A percentile compares a stretch with the other conserved stretches of the same genome.
These are phyloP conservation scores for Bagarius yarrelli DNA, from an alignment of 2,113 vertebrate species.

Conservation along the genomic window DNA sequence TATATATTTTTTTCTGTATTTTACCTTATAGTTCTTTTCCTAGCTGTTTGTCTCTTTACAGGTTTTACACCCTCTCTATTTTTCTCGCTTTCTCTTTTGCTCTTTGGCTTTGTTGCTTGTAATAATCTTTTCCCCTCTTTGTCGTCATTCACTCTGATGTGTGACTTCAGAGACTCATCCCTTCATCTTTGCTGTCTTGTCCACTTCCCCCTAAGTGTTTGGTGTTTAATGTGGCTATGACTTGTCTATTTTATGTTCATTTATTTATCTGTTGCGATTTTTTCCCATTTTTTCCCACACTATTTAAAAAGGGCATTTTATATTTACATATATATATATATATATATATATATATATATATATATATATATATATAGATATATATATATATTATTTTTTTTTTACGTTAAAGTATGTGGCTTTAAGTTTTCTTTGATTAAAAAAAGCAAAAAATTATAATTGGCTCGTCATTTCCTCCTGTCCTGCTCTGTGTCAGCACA, in stretches of 20 bases:
- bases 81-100: neutral
- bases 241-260: neutral
- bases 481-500: conserved; percentile 60
- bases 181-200: conserved; percentile 3
- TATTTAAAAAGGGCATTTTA: neutral
- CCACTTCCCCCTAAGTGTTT: neutral
- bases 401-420: neutral
- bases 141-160: neutral
- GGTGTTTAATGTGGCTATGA: conserved; percentile 1
- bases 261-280: neutral
- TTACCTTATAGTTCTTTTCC: neutral
- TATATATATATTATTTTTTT: neutral
- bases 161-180: conserved; percentile 3
- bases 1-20: neutral
- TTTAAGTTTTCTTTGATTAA: neutral
- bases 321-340: too few species aligned
- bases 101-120: neutral
- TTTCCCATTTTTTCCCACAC: too few species aligned
- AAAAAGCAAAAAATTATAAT: neutral
- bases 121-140: neutral
- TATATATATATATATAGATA: neutral
- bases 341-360: neutral
- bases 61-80: neutral
- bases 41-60: too few species aligned
- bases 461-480: conserved; percentile 36